These are phyloP conservation scores for Matsumyia berberina DNA, from an alignment of 2,888 invertebrate genomes.

Conservation along the genomic window DNA sequence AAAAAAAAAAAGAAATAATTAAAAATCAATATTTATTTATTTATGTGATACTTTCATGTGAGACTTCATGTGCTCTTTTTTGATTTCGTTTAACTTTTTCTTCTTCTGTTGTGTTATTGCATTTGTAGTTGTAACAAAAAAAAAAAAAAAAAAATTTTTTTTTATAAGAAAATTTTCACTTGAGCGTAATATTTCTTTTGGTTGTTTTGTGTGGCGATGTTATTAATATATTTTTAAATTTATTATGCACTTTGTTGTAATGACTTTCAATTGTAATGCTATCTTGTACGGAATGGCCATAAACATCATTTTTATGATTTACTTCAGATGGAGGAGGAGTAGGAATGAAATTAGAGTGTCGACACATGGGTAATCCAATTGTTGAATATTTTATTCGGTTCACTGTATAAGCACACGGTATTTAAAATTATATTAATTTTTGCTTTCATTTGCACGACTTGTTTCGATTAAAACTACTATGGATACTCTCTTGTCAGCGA, in stretches of 20 bases:
- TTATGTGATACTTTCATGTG: conserved; percentile 35
- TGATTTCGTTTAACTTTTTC: conserved; percentile 71
- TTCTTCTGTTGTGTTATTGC: conserved; percentile 56
- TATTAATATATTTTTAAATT: conserved; percentile 60
- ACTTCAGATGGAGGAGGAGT: conserved; percentile 8
- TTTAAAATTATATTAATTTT: conserved; percentile 35
- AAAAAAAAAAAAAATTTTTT: too few species aligned
- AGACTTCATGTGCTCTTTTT: conserved; percentile 61
- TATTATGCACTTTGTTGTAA: conserved; percentile 58
- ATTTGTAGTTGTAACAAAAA: conserved; percentile 59
- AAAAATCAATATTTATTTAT: conserved; percentile 65
- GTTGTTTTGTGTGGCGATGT: too few species aligned
- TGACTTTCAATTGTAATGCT: conserved; percentile 62
- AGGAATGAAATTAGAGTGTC: conserved; percentile 1
- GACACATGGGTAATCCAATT: conserved; percentile 63
- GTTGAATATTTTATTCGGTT: conserved; percentile 45
- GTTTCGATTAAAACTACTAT: conserved; percentile 45
- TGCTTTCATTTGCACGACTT: conserved; percentile 66
- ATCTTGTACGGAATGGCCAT: conserved; percentile 57
- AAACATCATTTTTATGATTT: conserved; percentile 57
- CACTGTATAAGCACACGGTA: conserved; percentile 32
- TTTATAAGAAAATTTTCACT: conserved; percentile 68
- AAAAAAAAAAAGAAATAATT: too few species aligned
- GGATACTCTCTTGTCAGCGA: conserved; percentile 46
- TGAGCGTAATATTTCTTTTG: conserved; percentile 40